Percentiles rank a stretch among this genome's conserved stretches.
Evolutionary conservation across 1,140 invertebrate species (phyloP).

Genomic region (Brachionus manjavacas): DNA sequence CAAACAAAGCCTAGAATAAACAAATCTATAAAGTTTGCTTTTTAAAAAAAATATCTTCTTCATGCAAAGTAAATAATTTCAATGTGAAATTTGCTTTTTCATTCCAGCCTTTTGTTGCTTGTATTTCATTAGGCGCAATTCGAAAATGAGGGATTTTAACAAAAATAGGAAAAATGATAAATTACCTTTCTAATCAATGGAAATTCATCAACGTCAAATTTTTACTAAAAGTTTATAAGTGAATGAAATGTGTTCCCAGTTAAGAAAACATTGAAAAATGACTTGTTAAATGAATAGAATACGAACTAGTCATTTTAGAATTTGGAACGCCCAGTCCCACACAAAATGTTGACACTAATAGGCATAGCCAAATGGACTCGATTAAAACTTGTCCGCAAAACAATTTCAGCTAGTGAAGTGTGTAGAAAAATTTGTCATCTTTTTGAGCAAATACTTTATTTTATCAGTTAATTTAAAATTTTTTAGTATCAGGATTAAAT

Average conservation of each 20-base stretch:
- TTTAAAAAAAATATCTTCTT: background rate
- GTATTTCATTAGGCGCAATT: background rate
- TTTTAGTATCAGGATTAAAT: background rate
- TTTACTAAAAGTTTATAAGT: background rate
- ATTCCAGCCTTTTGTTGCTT: background rate
- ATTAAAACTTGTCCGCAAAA: background rate
- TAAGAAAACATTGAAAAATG: constrained; percentile 13
- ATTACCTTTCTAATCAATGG: constrained; percentile 32
- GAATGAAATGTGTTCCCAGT: constrained; percentile 24
- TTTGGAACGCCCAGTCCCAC: background rate
- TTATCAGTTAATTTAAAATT: background rate
- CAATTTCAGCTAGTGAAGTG: background rate
- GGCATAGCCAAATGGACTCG: background rate
- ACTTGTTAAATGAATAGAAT: background rate
- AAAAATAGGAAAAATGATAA: constrained; percentile 27
- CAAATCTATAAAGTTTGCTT: background rate
- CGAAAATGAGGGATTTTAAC: background rate
- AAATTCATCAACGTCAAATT: constrained; percentile 38
- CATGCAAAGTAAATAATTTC: background rate
- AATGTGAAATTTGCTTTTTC: background rate
- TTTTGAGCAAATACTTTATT: background rate
- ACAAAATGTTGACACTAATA: background rate
- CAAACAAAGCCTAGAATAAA: background rate
- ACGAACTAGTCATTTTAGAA: background rate
- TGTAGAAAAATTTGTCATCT: background rate